These are phyloP conservation scores for Enteromius mattozi DNA, from an alignment of 2,797 vertebrate genomes.

Conservation along the genomic window DNA sequence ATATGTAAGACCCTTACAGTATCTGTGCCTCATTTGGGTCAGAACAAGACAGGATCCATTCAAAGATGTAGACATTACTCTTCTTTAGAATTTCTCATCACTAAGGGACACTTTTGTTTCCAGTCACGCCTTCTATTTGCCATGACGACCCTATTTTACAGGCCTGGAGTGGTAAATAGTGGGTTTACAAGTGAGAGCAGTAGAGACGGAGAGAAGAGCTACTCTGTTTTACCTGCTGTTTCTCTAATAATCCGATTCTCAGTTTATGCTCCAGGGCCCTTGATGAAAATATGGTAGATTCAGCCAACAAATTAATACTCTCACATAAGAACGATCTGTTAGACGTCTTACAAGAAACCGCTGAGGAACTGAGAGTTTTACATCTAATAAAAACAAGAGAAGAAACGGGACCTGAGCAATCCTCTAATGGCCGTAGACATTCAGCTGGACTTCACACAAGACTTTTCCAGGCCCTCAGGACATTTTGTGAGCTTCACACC, in stretches of 20 bases:
- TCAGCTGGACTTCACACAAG: slow-evolving; percentile 53
- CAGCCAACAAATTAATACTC: slow-evolving; percentile 27
- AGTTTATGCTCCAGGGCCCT: slow-evolving; percentile 45
- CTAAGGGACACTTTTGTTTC: slow-evolving; percentile 53
- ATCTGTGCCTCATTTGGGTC: slow-evolving; percentile 5
- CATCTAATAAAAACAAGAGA: slow-evolving; percentile 22
- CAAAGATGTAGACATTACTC: slow-evolving; percentile 53
- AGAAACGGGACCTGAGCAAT: slow-evolving; percentile 10
- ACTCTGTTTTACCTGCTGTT: not conserved
- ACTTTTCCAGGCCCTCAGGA: slow-evolving; percentile 62
- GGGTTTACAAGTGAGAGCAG: slow-evolving; percentile 15
- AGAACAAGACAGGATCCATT: slow-evolving; percentile 42
- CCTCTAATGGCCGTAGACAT: slow-evolving; percentile 21
- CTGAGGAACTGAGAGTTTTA: slow-evolving; percentile 50
- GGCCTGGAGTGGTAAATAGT: slow-evolving; percentile 60
- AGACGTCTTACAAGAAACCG: slow-evolving; percentile 49
- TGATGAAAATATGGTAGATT: slow-evolving; percentile 55
- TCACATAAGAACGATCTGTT: slow-evolving; percentile 59
- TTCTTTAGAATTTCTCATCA: slow-evolving; percentile 56
- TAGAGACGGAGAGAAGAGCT: slow-evolving; percentile 5
- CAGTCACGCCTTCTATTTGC: slow-evolving; percentile 70
- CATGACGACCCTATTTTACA: slow-evolving; percentile 76
- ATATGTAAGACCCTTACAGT: not conserved
- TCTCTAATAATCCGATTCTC: slow-evolving; percentile 10
- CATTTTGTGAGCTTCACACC: slow-evolving; percentile 63